Conservation (phyloP, 2,113 vertebrate genomes). For the Nyctibius bracteatus region DNA sequence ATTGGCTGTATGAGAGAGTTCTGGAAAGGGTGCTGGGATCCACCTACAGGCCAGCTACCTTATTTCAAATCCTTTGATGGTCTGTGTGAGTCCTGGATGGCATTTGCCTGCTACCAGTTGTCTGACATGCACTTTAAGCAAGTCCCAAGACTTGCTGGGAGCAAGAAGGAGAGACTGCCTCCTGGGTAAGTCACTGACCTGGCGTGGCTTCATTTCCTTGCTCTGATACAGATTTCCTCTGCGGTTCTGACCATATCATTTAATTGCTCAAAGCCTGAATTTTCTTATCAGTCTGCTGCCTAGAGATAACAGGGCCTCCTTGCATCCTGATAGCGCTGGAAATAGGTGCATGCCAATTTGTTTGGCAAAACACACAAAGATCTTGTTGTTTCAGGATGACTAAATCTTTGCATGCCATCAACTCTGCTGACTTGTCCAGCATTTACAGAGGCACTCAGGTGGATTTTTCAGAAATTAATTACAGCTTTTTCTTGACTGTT, state of each 20-base stretch:
- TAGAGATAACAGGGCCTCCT: background rate
- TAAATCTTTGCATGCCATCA: background rate
- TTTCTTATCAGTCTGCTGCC: background rate
- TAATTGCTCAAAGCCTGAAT: background rate
- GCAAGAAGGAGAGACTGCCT: background rate
- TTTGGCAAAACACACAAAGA: background rate
- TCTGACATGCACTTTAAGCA: background rate
- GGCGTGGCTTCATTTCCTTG: background rate
- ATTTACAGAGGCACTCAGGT: background rate
- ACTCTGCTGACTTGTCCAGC: background rate
- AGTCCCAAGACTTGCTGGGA: background rate
- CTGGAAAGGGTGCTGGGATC: background rate
- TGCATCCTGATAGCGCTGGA: background rate
- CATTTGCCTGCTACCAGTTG: background rate
- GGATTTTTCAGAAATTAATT: background rate
- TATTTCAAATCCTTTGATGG: background rate
- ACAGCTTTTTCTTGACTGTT: background rate
- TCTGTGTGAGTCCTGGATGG: background rate
- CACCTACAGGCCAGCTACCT: no score
- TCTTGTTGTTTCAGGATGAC: background rate
- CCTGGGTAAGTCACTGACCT: background rate
- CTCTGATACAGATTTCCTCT: conserved; percentile 4
- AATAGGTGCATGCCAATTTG: background rate
- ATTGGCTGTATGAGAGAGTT: background rate
- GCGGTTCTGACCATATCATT: background rate